Evolutionary conservation across 1,140 invertebrate species (phyloP), one percentile per base, ranked within the genome.

Genomic region (Philotrypesis tridentata): DNA sequence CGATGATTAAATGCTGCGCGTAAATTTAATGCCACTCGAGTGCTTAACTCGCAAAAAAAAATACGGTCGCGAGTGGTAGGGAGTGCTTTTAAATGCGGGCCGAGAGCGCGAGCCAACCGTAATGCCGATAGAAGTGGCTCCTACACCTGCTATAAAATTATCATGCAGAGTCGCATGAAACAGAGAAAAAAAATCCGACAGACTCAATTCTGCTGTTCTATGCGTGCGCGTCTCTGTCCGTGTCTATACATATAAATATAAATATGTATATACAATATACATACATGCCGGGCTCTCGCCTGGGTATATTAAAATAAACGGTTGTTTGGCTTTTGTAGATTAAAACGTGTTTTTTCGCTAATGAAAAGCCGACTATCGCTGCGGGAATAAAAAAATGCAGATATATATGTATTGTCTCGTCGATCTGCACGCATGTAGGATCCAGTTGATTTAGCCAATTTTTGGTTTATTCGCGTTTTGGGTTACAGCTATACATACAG

Each of bases 31-130:
- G 79, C 65, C 70, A 48, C 31, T 29, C 60, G 33, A 73, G 40
- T 80, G 79, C 79, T 80, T 73, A 73, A 65, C 79, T 73, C 43
- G 71, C 70, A 17, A 79, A 79, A 79, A 71, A 23, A 27, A 40
- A 79, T 61, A 23, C 21, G 29, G 0, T 6, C 2, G 6, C 48
- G 31, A 33, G 31, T 79, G 68, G 78, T 72, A 63, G 78, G 68
- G 78, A 68, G 48, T 21, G 68, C 65, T 55, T 70, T 67, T 27
- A 7, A 78, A 68, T 78, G 33, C n/a, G 43, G 31, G 37, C 48
- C 61, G 61, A 78, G 63, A 68, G 17, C 27, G 40, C 40, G 25
- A 67, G 33, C 61, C 12, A 37, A 75, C 27, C 23, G 31, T 61
- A 55, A 55, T 61, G n/a, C 55, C 60, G 48, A 40, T 63, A 63